phyloP scores from a whole-genome alignment of 1,140 invertebrate genomes.

The Ceratina australensis region DNA sequence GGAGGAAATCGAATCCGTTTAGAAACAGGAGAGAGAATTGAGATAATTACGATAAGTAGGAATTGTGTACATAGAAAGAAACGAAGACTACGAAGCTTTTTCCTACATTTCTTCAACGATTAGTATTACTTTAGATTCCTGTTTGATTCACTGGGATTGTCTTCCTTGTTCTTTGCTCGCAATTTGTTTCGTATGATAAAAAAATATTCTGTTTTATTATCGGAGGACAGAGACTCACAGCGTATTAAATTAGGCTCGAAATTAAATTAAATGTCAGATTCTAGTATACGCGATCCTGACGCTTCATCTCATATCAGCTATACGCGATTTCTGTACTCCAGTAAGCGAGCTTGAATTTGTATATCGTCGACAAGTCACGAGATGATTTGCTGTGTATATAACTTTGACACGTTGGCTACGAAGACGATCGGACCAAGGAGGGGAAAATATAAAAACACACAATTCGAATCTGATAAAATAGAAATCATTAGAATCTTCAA shows the following conservation, averaged over 20 bases:
- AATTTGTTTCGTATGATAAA: neutral
- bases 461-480: neutral
- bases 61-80: slow-evolving; percentile 28
- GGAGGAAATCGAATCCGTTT: neutral
- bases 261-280: neutral
- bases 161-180: slow-evolving; percentile 30
- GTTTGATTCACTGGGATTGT: slow-evolving; percentile 17
- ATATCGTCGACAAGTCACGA: slow-evolving; percentile 13
- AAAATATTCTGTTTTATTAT: no score
- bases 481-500: neutral
- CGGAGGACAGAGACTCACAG: neutral
- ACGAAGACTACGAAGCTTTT: slow-evolving; percentile 1
- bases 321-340: neutral
- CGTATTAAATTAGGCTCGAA: neutral
- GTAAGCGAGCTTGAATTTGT: slow-evolving; percentile 10
- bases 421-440: slow-evolving; percentile 12
- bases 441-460: neutral
- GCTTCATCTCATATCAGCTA: neutral
- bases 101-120: slow-evolving; percentile 27
- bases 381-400: slow-evolving; percentile 45
- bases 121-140: slow-evolving; percentile 28
- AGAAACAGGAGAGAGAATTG: neutral
- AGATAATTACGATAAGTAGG: slow-evolving; percentile 3
- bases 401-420: slow-evolving; percentile 28
- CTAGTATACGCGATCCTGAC: no score